A percentile compares a stretch with the other conserved stretches of the same genome.
These are phyloP conservation scores for Drosophila rufa DNA, from an alignment of 1,140 invertebrate genomes.

Conservation along the genomic window DNA sequence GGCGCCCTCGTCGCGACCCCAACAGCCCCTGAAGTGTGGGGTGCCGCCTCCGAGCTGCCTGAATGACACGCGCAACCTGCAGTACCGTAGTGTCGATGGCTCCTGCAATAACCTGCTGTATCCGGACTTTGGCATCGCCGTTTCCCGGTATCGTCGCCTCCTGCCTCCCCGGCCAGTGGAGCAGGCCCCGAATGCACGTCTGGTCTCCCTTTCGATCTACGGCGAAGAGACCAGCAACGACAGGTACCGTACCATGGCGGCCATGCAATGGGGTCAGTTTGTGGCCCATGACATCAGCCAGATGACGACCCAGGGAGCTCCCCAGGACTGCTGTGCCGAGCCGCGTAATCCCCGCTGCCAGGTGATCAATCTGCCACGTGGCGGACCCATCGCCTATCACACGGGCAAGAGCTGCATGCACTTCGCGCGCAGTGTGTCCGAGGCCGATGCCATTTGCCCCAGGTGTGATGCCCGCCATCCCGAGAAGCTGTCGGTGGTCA, in stretches of 20 bases:
- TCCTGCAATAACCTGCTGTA: slow-evolving; percentile 93
- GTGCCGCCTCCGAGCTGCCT: slow-evolving; percentile 61
- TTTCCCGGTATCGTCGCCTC: slow-evolving; percentile 89
- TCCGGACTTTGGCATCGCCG: slow-evolving; percentile 90
- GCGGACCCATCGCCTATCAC: slow-evolving; percentile 91
- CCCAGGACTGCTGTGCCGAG: slow-evolving; percentile 85
- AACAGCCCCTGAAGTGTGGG: slow-evolving; percentile 51
- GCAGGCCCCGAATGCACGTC: slow-evolving; percentile 88
- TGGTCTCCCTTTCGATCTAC: slow-evolving; percentile 89
- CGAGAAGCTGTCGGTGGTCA: slow-evolving; percentile 92
- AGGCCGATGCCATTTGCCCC: slow-evolving; percentile 89
- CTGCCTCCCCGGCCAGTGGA: slow-evolving; percentile 90
- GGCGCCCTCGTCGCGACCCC: neutral
- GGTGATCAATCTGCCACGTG: slow-evolving; percentile 91
- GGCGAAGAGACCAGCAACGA: slow-evolving; percentile 89
- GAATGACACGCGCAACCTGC: slow-evolving; percentile 85
- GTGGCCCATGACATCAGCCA: slow-evolving; percentile 94
- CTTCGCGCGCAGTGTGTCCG: slow-evolving; percentile 91
- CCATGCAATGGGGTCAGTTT: slow-evolving; percentile 95
- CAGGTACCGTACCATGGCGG: slow-evolving; percentile 89
- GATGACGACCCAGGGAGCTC: slow-evolving; percentile 88
- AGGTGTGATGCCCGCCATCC: slow-evolving; percentile 87
- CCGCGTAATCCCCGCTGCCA: slow-evolving; percentile 88
- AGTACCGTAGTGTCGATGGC: slow-evolving; percentile 93
- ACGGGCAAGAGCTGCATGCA: slow-evolving; percentile 89